A percentile compares a stretch with the other conserved stretches of the same genome.
Conservation (phyloP, 2,113 vertebrate genomes). For the Cottus gobio region DNA sequence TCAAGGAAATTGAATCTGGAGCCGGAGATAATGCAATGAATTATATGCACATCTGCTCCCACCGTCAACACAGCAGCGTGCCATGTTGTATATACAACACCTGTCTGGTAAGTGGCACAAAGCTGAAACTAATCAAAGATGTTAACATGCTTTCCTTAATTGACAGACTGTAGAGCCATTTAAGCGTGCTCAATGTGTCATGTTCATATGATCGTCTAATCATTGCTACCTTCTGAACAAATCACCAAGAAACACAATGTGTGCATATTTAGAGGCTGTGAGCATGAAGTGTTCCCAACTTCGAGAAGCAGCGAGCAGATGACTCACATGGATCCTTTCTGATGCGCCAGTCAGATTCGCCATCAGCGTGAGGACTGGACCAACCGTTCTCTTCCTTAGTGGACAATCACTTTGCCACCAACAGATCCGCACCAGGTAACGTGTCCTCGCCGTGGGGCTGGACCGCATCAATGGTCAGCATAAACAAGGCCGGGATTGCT, state of each 20-base stretch:
- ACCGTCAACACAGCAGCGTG: neutral
- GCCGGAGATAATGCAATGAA: conserved; percentile 3
- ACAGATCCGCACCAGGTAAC: neutral
- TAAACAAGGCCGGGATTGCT: conserved; percentile 30
- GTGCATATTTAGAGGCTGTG: neutral
- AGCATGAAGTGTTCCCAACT: neutral
- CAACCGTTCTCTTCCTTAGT: too few species aligned
- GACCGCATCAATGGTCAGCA: conserved; percentile 2
- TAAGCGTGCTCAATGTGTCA: neutral
- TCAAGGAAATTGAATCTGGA: conserved; percentile 4
- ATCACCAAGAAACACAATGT: neutral
- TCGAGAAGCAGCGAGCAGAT: neutral
- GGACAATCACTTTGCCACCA: conserved; percentile 1
- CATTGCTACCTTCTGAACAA: neutral
- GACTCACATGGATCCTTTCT: conserved; percentile 9
- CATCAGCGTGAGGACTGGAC: neutral
- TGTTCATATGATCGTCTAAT: neutral
- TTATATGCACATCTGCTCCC: conserved; percentile 25
- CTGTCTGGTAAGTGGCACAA: neutral
- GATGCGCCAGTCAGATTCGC: conserved; percentile 7
- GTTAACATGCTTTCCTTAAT: neutral
- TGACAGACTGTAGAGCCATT: neutral
- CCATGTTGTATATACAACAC: conserved; percentile 2
- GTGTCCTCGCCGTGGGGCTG: neutral
- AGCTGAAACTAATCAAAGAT: neutral